These are phyloP conservation scores for Borostomias antarcticus DNA, from an alignment of 2,797 vertebrate species.

Conservation along the genomic window DNA sequence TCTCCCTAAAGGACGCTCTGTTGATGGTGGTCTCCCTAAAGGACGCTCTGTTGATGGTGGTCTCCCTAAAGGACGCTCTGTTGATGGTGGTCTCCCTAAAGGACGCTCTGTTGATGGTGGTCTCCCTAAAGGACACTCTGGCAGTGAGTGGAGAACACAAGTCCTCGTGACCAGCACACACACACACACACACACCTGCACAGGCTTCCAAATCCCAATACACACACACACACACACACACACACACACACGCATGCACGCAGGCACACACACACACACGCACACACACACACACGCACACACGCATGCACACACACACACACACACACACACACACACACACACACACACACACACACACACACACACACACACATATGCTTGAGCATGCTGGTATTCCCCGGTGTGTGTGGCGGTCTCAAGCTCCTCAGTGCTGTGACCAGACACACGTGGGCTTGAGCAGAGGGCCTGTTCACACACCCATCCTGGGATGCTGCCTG, in stretches of 20 bases:
- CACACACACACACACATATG: conserved; percentile 5
- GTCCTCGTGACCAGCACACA: neutral
- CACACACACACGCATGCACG: conserved; percentile 2
- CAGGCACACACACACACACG: conserved; percentile 13
- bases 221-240: conserved; percentile 10
- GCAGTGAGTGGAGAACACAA: conserved; percentile 14
- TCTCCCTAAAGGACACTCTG: conserved; percentile 32
- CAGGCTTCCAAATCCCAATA: too few relatives aligned
- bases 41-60: too few relatives aligned
- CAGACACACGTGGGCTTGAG: conserved; percentile 42
- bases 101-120: conserved; percentile 34
- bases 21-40: too few relatives aligned
- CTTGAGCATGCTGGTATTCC: neutral
- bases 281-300: conserved; percentile 8
- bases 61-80: too few relatives aligned
- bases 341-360: conserved; percentile 1
- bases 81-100: too few relatives aligned
- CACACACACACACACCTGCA: neutral
- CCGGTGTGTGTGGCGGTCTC: conserved; percentile 4
- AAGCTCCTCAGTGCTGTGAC: conserved; percentile 45
- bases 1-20: too few relatives aligned
- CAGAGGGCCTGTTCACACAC: conserved; percentile 42
- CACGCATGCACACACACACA: conserved; percentile 4
- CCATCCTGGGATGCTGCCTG: too few relatives aligned
- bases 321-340: conserved; percentile 5